These are phyloP conservation scores for Crocidura indochinensis DNA, from an alignment of 2,797 vertebrate species.

Conservation along the genomic window DNA sequence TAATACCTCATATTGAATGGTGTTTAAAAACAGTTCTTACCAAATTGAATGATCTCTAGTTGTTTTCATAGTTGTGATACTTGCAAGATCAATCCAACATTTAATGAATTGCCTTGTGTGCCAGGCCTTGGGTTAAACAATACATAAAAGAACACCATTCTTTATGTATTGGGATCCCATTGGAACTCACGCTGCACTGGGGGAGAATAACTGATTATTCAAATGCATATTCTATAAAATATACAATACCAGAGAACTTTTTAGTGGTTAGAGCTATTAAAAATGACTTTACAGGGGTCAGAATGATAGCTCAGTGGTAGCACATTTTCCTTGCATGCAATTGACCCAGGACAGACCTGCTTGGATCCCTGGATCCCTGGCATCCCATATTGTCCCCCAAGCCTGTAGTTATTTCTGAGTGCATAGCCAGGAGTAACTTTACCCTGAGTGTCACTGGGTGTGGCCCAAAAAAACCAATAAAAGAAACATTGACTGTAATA, in stretches of 20 bases:
- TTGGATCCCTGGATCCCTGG: too few relatives aligned
- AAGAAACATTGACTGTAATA: not conserved
- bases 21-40: constrained; percentile 48
- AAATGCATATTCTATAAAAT: not conserved
- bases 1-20: constrained; percentile 30
- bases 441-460: too few relatives aligned
- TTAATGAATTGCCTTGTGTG: not conserved
- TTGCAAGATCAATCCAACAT: constrained; percentile 35
- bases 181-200: too few relatives aligned
- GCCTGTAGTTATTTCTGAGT: too few relatives aligned
- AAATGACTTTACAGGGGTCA: not conserved
- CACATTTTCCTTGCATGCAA: too few relatives aligned
- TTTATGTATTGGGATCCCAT: too few relatives aligned
- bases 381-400: too few relatives aligned
- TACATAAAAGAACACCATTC: constrained; percentile 43
- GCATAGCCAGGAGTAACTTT: too few relatives aligned
- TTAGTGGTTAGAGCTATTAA: not conserved
- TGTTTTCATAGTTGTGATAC: constrained; percentile 38
- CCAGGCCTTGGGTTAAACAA: constrained; percentile 20
- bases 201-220: not conserved
- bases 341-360: too few relatives aligned
- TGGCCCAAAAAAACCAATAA: too few relatives aligned
- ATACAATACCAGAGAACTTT: not conserved
- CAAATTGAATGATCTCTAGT: constrained; percentile 25
- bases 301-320: too few relatives aligned